Base-by-base conservation (phyloP, 2,797 vertebrate genomes). In the Xiphophorus birchmanni region DNA sequence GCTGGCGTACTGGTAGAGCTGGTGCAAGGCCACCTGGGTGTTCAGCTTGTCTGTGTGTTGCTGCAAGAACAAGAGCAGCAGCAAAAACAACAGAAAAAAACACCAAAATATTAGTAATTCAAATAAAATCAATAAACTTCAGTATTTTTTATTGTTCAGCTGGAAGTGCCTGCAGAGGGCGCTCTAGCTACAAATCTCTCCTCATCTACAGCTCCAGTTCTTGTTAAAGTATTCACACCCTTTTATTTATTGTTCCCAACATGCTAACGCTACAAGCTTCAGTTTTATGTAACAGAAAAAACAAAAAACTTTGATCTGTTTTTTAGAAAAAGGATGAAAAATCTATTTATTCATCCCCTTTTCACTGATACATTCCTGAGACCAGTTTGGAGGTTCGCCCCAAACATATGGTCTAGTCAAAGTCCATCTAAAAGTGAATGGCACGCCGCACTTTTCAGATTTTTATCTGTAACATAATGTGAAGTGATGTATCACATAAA, bases 1-100 rank as follows among this genome's bases (percentile, higher is more conserved):
- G 96, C 98, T 99, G 78, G 98, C 98, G 47, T 98, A 99, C 92
- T 98, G 97, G 95, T 99, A 99, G 80, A 99, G 97, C 90, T 99
- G 97, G 90, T 99, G 97, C 86, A 99, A 95, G 85, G 98, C 97
- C 95, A 98, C 97, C 65, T 99, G 96, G 0, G 97, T 97, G 90
- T 99, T 99, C 92, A 99, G 94, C 87, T 98, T 97, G 90, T 99
- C 97, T 0, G 98, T 99, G 91, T 99, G 98, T 50, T 97, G 93
- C 98, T 99, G 79, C 23, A n/a, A n/a, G 7, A n/a, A 45, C 5
- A 12, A 7, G 23, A 67, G 35, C 32, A 37, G 3, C 63, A 29
- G 56, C n/a, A 58, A 58, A 58, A n/a, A 50, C 17, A 52, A 52
- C 15, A 8, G 54, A 60, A 60, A 32, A 60, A 60, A 15, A 0